phyloP scores from a whole-genome alignment of 2,888 invertebrate genomes.

The Drosophila flavopinicola region DNA sequence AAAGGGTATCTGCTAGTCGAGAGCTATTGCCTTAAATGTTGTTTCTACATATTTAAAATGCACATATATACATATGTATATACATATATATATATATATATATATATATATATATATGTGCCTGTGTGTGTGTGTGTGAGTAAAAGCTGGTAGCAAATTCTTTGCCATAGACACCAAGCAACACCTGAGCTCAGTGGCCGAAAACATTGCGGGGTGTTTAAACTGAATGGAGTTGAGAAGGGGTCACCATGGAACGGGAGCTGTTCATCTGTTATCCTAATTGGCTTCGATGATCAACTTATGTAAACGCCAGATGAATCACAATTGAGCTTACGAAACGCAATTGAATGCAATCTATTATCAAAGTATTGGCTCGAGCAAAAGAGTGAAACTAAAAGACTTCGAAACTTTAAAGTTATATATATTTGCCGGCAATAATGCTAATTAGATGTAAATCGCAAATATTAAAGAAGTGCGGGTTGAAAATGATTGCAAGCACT shows the following conservation, averaged over 20 bases:
- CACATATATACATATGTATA: too few species aligned
- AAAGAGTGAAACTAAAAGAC: too few species aligned
- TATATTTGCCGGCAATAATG: too few species aligned
- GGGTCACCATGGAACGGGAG: neutral
- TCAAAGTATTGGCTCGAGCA: too few species aligned
- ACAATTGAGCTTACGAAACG: slow-evolving; percentile 15
- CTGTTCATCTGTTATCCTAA: slow-evolving; percentile 5
- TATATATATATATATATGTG: neutral
- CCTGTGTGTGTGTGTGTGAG: neutral
- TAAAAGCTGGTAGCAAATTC: slow-evolving; percentile 12
- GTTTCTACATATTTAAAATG: too few species aligned
- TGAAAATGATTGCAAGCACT: too few species aligned
- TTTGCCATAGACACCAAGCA: slow-evolving; percentile 34
- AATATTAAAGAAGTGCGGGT: too few species aligned
- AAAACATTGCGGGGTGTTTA: neutral
- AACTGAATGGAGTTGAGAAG: slow-evolving; percentile 5
- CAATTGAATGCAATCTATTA: neutral
- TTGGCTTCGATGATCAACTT: slow-evolving; percentile 18
- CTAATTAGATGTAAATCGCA: too few species aligned
- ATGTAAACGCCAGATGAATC: slow-evolving; percentile 3
- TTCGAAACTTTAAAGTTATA: too few species aligned
- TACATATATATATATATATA: too few species aligned
- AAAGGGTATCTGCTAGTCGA: too few species aligned
- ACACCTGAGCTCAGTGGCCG: slow-evolving; percentile 25
- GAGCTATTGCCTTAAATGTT: too few species aligned